These are phyloP conservation scores for Syngnathus rostellatus DNA, from an alignment of 2,797 vertebrate genomes.

Conservation along the genomic window DNA sequence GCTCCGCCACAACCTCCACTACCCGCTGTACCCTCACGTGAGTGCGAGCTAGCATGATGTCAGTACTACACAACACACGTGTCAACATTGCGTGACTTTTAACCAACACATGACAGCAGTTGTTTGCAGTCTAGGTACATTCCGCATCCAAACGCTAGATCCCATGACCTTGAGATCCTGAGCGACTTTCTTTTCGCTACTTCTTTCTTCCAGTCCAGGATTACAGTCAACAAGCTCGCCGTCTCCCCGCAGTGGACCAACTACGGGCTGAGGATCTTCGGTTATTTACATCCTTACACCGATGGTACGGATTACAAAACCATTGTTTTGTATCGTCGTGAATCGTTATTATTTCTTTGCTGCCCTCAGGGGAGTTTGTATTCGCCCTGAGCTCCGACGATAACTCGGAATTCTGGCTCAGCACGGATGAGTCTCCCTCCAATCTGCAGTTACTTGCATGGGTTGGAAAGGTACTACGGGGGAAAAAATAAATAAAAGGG, in stretches of 20 bases:
- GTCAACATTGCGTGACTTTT: not conserved
- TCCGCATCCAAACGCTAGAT: constrained; percentile 32
- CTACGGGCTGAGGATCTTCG: constrained; percentile 92
- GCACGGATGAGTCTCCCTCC: constrained; percentile 73
- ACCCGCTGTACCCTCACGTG: constrained; percentile 87
- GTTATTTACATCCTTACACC: constrained; percentile 82
- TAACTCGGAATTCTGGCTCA: constrained; percentile 96
- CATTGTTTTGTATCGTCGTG: no score
- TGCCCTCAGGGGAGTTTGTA: constrained; percentile 75
- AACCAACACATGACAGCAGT: constrained; percentile 6
- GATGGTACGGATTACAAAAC: constrained; percentile 64
- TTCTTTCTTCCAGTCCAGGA: constrained; percentile 71
- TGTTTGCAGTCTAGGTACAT: constrained; percentile 24
- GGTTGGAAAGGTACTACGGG: constrained; percentile 79
- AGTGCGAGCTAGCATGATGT: constrained; percentile 53
- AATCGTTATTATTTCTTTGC: not conserved
- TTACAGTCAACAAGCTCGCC: constrained; percentile 80
- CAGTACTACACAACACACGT: not conserved
- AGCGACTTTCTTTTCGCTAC: not conserved
- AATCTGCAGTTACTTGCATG: constrained; percentile 74
- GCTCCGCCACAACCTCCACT: constrained; percentile 83
- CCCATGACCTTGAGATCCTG: constrained; percentile 7
- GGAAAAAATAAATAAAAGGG: not conserved
- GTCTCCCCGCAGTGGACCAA: constrained; percentile 85
- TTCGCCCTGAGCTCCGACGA: constrained; percentile 89